These are phyloP conservation scores for Galerucella nymphaeae DNA, from an alignment of 2,888 invertebrate species.

Conservation along the genomic window DNA sequence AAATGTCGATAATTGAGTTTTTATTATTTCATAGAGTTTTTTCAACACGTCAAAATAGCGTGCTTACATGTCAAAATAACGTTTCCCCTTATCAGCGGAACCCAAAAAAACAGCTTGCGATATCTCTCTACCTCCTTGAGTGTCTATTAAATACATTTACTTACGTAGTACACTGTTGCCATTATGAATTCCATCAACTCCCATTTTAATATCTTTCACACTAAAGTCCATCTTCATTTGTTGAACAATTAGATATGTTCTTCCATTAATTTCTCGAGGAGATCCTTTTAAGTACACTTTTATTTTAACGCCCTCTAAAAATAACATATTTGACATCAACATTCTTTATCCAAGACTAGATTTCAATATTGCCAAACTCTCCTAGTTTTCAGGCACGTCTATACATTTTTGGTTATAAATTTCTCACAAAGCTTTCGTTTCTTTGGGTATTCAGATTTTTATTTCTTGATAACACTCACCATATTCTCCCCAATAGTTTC, in stretches of 20 bases:
- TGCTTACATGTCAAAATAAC: too few relatives aligned
- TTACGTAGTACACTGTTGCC: slow-evolving; percentile 84
- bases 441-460: too few relatives aligned
- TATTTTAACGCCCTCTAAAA: slow-evolving; percentile 82
- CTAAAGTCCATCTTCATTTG: slow-evolving; percentile 88
- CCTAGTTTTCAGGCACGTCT: too few relatives aligned
- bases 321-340: not conserved
- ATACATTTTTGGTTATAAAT: too few relatives aligned
- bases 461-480: slow-evolving; percentile 66
- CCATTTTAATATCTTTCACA: slow-evolving; percentile 85
- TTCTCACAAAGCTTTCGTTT: too few relatives aligned
- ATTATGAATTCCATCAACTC: slow-evolving; percentile 85
- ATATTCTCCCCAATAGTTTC: slow-evolving; percentile 91
- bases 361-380: too few relatives aligned
- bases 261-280: slow-evolving; percentile 72
- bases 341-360: too few relatives aligned
- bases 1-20: not conserved
- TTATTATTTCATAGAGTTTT: too few relatives aligned
- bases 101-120: too few relatives aligned
- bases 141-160: slow-evolving; percentile 57
- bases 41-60: too few relatives aligned
- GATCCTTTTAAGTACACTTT: slow-evolving; percentile 84
- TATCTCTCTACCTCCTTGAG: too few relatives aligned
- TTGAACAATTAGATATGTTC: slow-evolving; percentile 76
- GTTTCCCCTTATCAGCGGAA: too few relatives aligned